Evolutionary conservation across 2,888 invertebrate genomes (phyloP), one percentile per base, ranked within the genome.

Genomic region (Cephus sareptanus): DNA sequence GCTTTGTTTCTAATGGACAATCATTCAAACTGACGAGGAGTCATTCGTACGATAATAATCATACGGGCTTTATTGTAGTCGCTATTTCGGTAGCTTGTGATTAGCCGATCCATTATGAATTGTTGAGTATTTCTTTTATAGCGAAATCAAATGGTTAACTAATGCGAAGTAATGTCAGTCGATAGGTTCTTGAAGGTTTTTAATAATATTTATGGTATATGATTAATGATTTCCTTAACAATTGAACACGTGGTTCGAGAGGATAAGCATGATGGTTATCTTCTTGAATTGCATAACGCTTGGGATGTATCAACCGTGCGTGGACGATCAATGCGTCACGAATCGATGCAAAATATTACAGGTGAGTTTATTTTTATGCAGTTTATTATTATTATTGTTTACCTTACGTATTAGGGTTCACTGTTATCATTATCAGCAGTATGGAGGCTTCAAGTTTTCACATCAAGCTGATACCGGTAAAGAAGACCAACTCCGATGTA

Each of bases 271-370:
- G 97, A 94, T 98, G 93, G 98, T 99, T 83, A 99, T 99, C 90
- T 93, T 99, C 87, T 94, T 99, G 90, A 99, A 99, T 94, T 99
- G 99, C 93, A 94, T 99, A 85, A 99, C 99, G 23, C 94, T 99
- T 89, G 99, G 99, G 81, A 99, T 99, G 99, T 99, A 99, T 93
- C 98, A 99, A 93, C 99, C 99, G 34, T 99, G 99, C 92, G 96
- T 97, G 88, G 99, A 98, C 92, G 97, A 98, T 89, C 94, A 95
- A 87, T 99, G 99, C 92, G 93, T 95, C 82, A 96, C 96, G 86
- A 97, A 96, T 92, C 94, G 97, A 90, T 98, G 98, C 93, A 96
- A 96, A 93, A 97, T 98, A 92, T 93, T 98, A 90, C 97, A 98
- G 96, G 98, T 98, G 92, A 56, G 56, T 56, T 56, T 56, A 23